Base-by-base conservation (phyloP, 2,113 vertebrate species). In the Pelecanus crispus region DNA sequence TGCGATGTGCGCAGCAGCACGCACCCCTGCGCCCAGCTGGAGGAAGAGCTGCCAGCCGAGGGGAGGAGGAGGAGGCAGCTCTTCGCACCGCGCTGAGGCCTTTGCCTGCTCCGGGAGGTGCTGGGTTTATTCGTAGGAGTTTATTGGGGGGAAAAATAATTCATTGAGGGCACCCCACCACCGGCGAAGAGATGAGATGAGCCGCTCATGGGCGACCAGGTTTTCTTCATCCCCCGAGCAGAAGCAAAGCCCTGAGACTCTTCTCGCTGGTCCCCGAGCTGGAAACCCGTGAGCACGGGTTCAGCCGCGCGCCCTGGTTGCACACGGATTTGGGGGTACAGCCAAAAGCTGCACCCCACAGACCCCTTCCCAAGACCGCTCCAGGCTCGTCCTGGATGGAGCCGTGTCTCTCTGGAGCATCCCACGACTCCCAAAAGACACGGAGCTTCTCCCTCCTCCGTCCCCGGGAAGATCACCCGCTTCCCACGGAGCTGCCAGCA, bases 401-500 rank as follows among this genome's bases (percentile, higher is more conserved):
- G 7, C 15, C 2, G 2, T 8, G 32, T 31, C 53, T 12, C 65
- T 49, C 21, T 3, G 4, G 70, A 36, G 10, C 9, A 40, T 36
- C 70, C 24, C 73, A 50, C 2, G 4, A 7, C 36, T 49, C 85
- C 6, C 0, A 13, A 31, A 63, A 68, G 8, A 16, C 18, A 2
- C 3, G 9, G 49, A 90, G 40, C 45, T 13, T 47, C 50, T 94
- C 16, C 81, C 78, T 71, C 75, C 73, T 38, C 85, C 92, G 1
- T 16, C 29, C 44, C 70, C 2, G 2, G 31, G 42, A 56, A 65
- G 17, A 38, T 89, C 86, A 62, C 49, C 58, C 10, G 24, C 94
- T 55, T 90, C 94, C 94, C 94, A 90, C 81, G 50, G 92, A 82
- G 71, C 81, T 90, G 94, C 66, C 94, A 25, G 53, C 94, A 53